phyloP scores from a whole-genome alignment of 2,888 invertebrate species.

The Amaurobius ferox region DNA sequence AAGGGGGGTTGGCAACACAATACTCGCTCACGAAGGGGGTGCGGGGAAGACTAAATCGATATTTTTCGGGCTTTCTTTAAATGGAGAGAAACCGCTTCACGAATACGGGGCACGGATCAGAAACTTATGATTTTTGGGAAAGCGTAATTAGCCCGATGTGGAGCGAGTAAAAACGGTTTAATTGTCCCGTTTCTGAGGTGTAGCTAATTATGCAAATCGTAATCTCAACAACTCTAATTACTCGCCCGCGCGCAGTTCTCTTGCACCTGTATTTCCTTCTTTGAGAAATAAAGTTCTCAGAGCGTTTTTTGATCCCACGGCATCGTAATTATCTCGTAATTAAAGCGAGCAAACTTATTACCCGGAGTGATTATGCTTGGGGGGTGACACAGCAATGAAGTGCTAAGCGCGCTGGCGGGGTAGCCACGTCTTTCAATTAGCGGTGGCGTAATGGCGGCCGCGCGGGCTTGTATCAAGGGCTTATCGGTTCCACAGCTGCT shows the following conservation, averaged over 20 bases:
- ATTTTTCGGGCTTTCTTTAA: conserved; percentile 19
- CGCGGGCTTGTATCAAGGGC: conserved; percentile 58
- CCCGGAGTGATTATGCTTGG: conserved; percentile 29
- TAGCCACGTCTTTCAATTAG: conserved; percentile 59
- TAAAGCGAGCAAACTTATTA: conserved; percentile 41
- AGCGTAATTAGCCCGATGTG: conserved; percentile 29
- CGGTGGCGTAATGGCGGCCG: conserved; percentile 67
- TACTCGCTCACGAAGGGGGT: conserved; percentile 4
- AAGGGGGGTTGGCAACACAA: conserved; percentile 22
- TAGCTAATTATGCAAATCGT: conserved; percentile 67
- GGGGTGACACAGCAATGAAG: conserved; percentile 50
- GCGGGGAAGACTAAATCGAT: neutral
- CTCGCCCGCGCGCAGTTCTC: conserved; percentile 14
- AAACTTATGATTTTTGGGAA: conserved; percentile 28
- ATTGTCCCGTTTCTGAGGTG: conserved; percentile 59
- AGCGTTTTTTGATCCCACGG: neutral
- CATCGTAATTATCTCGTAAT: conserved; percentile 44
- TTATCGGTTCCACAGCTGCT: conserved; percentile 69
- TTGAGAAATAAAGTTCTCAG: conserved; percentile 66
- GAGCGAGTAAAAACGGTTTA: conserved; percentile 65
- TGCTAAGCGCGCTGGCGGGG: conserved; percentile 29
- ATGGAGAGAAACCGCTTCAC: neutral
- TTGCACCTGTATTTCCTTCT: conserved; percentile 51
- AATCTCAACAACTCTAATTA: conserved; percentile 70
- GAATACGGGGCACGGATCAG: neutral